Evolutionary conservation across 2,797 vertebrate genomes (phyloP), one percentile per base, ranked within the genome.

Genomic region (Mycteria americana): DNA sequence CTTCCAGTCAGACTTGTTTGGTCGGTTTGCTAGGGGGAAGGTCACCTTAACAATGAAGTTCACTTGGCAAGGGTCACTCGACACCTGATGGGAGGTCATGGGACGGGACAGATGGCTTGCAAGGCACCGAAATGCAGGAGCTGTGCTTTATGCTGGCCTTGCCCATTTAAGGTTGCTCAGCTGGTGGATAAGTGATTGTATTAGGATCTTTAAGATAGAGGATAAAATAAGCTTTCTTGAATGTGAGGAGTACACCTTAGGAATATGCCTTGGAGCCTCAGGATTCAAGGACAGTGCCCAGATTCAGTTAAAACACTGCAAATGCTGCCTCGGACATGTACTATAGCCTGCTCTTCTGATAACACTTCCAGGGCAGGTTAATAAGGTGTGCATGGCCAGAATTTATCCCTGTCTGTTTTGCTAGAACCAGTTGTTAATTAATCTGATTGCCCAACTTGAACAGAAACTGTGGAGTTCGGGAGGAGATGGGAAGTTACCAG

Each of bases 41-140:
- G 95, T 96, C 91, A 93, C 87, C 72, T 92, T 94, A 89, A 89
- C 68, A 74, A 31, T 74, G 81, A 41, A 81, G 89, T 74, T 60
- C 57, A 22, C 75, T 93, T 93, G 87, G 68, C 87, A 75, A 43
- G 62, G 85, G 86, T 85, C 92, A 73, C 62, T 93, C 9, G 15
- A 50, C 72, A 57, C 60, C 56, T 74, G 78, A 35, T 92, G 51
- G 48, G 50, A 89, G 77, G 68, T 83, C 50, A 45, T 25, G 81
- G 77, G 74, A 64, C 16, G 1, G 43, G 48, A 56, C 88, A 83
- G 60, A 57, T 74, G 72, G 68, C 53, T 74, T 4, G 3, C 27
- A 23, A 53, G 46, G 70, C 54, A 12, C 1, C 0, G 5, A 63
- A 48, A n/a, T 63, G 57, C 70, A 62, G 54, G 74, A 73, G 21